phyloP scores from a whole-genome alignment of 2,797 vertebrate species.

The Sebastes taczanowskii region DNA sequence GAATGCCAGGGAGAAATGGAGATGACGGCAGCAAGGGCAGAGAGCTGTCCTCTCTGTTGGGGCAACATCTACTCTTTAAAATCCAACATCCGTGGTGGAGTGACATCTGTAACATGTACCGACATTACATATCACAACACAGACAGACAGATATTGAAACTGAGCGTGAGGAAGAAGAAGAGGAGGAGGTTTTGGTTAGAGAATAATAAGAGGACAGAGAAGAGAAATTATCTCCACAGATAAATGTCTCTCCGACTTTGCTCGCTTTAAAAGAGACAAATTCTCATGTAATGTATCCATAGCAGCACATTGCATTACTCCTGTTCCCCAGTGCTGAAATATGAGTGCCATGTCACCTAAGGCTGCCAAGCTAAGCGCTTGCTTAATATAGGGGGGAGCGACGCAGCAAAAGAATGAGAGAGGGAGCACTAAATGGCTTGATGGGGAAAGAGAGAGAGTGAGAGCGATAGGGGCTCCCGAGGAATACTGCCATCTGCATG shows the following conservation, averaged over 20 bases:
- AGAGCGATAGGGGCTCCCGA: slow-evolving; percentile 70
- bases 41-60: not conserved
- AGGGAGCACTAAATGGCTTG: slow-evolving; percentile 67
- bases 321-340: slow-evolving; percentile 76
- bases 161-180: not conserved
- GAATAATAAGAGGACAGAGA: slow-evolving; percentile 48
- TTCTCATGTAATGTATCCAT: slow-evolving; percentile 82
- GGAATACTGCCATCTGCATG: slow-evolving; percentile 82
- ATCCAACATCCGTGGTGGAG: not conserved
- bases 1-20: not conserved
- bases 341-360: slow-evolving; percentile 84
- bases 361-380: slow-evolving; percentile 78
- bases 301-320: slow-evolving; percentile 77
- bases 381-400: slow-evolving; percentile 72
- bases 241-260: slow-evolving; percentile 69
- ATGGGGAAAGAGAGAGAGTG: slow-evolving; percentile 56
- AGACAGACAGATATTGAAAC: slow-evolving; percentile 12
- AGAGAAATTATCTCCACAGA: slow-evolving; percentile 72
- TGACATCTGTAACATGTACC: not conserved
- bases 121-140: slow-evolving; percentile 16
- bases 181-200: slow-evolving; percentile 32
- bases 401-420: slow-evolving; percentile 65
- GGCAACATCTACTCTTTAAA: not conserved
- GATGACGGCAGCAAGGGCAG: too few species aligned
- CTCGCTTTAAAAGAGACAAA: slow-evolving; percentile 83